Base-by-base conservation (phyloP, 2,113 vertebrate species). In the Colistium nudipinnis region DNA sequence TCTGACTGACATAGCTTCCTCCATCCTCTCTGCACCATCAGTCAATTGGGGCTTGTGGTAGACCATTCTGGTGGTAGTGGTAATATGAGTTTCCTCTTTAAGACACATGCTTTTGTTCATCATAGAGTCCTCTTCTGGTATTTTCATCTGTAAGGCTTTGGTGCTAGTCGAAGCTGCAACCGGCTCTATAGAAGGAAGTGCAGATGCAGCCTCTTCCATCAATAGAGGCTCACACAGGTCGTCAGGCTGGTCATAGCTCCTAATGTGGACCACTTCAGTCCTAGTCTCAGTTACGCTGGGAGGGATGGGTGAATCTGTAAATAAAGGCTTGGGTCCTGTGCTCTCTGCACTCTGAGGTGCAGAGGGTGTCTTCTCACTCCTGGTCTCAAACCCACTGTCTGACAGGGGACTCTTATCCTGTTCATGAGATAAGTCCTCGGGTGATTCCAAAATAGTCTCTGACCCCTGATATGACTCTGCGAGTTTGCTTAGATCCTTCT, bases 351-450 rank as follows among this genome's bases (percentile, higher is more conserved):
- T 99, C 68, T 98, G 98, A 12, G 98, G 98, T 69, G 98, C 98
- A 17, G 98, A 99, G 13, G 98, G 98, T 0, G 98, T 99, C 86
- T 98, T 99, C 85, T 99, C 98, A 17, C 98, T 99, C 81, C 98
- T 95, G 0, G 98, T 99, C 92, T 99, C 98, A 93, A 99, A 99
- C 70, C 98, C 98, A 39, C 97, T 99, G 83, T 99, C 98, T 35
- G 98, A 99, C 62, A 99, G 90, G 22, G 98, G 98, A 87, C 98
- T 99, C 90, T 99, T 99, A 76, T 99, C 98, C 90, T 97, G 97
- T 70, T 99, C 98, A 0, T 98, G 93, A 80, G 98, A 99, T 85
- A 98, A 92, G 86, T 99, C 98, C 89, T 99, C 98, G 0, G 97
- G 97, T 55, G 97, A 99, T 73, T 99, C 97, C 82, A 98, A 90